Percentiles rank a stretch among this genome's conserved stretches.
Evolutionary conservation across 1,140 invertebrate genomes (phyloP).

Genomic region (Daktulosphaira vitifoliae): DNA sequence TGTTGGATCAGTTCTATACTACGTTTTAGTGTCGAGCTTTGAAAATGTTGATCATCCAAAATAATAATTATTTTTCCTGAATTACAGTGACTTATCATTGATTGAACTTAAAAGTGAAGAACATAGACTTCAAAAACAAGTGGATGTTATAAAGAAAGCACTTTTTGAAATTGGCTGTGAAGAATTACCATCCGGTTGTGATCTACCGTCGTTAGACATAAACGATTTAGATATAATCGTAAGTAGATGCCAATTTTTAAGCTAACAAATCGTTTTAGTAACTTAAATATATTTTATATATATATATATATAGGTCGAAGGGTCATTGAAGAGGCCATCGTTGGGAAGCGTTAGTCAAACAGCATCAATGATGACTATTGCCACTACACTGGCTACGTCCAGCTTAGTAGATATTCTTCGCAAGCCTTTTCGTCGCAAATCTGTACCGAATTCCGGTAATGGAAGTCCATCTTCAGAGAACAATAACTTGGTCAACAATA

Average conservation of each 20-base stretch:
- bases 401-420: constrained; percentile 52
- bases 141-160: constrained; percentile 71
- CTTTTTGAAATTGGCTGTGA: constrained; percentile 75
- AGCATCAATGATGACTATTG: constrained; percentile 33
- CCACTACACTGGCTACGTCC: constrained; percentile 41
- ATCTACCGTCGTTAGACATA: constrained; percentile 44
- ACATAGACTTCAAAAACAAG: constrained; percentile 66
- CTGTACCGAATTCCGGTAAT: constrained; percentile 49
- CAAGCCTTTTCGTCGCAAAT: constrained; percentile 57
- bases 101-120: constrained; percentile 64
- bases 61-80: neutral
- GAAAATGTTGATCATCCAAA: no score
- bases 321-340: constrained; percentile 38
- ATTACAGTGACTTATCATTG: constrained; percentile 44
- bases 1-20: no score
- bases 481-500: neutral
- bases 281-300: no score
- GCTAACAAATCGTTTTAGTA: no score
- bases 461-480: constrained; percentile 18
- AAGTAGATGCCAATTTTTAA: neutral
- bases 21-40: no score
- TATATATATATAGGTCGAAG: neutral
- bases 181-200: constrained; percentile 74
- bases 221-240: constrained; percentile 17
- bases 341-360: constrained; percentile 45